Base-by-base conservation (phyloP, 2,888 invertebrate genomes). In the Actias luna region DNA sequence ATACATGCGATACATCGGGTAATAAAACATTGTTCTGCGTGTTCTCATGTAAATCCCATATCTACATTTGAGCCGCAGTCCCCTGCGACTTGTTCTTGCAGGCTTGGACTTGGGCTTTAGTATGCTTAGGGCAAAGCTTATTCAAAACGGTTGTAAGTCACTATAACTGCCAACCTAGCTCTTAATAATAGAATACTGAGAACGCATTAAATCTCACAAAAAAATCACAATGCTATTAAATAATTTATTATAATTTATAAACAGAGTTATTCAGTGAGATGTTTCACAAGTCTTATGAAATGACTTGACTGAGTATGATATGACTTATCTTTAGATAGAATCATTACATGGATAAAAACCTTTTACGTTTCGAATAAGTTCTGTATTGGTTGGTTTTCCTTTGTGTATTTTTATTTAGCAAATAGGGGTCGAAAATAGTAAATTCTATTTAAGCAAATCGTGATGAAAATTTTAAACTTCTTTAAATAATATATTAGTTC, bases 1-100 rank as follows among this genome's bases (percentile, higher is more conserved):
- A 86, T 87, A 83, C 79, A 77, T 73, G 77, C 77, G 86, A 85
- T 86, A 83, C 79, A 77, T 71, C 73, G 65, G 61, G 65, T 80
- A 82, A 86, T 87, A 86, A 87, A 88, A 89, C 85, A 85, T 84
- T 84, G 88, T 85, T 85, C 80, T 78, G 77, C 83, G 79, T 84
- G 84, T 83, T 83, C 72, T 79, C 82, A 85, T 86, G 85, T 85
- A 87, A 87, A 88, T 87, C 84, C 83, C 79, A 81, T 83, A 84
- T 86, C 84, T 82, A 82, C 81, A 71, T 79, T 82, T 80, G 85
- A 83, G 81, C 79, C 74, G 64, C 65, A 69, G 69, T 80, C 83
- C 79, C 84, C 59, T 29, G 77, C 69, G 85, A 78, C 78, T 78
- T 81, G 82, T 83, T 79, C 82, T 80, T 79, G 72, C 71, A 73